Conservation (phyloP, 2,888 invertebrate genomes). For the Agonum fuliginosum region DNA sequence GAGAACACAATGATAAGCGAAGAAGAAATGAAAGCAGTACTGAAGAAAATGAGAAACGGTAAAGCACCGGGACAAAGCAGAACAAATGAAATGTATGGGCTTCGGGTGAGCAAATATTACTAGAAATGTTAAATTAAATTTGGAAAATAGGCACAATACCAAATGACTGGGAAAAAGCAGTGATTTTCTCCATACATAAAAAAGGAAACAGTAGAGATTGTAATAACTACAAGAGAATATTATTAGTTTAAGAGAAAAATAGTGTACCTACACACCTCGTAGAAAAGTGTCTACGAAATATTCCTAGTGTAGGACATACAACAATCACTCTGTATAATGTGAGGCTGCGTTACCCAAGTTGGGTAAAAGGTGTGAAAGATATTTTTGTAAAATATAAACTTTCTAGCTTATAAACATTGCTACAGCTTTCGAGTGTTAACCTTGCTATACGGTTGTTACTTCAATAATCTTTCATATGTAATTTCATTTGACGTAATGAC, state of each 20-base stretch:
- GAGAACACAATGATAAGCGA: neutral
- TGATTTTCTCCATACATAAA: conserved; percentile 1
- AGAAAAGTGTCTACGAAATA: too few species aligned
- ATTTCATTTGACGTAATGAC: neutral
- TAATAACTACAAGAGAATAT: too few species aligned
- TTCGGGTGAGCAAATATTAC: neutral
- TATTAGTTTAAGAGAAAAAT: too few species aligned
- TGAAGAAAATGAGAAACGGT: conserved; percentile 14
- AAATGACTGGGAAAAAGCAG: neutral
- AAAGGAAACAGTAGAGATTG: neutral
- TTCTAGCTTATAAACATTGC: too few species aligned
- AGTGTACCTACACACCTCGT: too few species aligned
- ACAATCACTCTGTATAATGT: too few species aligned
- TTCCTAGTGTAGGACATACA: too few species aligned
- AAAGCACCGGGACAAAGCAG: conserved; percentile 25
- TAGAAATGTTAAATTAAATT: neutral
- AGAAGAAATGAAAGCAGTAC: conserved; percentile 15
- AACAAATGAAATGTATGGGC: conserved; percentile 13
- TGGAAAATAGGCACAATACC: neutral
- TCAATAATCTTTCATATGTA: neutral
- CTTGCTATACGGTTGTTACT: neutral
- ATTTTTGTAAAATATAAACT: too few species aligned
- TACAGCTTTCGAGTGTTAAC: too few species aligned
- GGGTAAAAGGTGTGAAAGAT: too few species aligned
- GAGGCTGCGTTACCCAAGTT: too few species aligned